Base-by-base conservation (phyloP, 2,888 invertebrate species). In the Rotaria sp. region DNA sequence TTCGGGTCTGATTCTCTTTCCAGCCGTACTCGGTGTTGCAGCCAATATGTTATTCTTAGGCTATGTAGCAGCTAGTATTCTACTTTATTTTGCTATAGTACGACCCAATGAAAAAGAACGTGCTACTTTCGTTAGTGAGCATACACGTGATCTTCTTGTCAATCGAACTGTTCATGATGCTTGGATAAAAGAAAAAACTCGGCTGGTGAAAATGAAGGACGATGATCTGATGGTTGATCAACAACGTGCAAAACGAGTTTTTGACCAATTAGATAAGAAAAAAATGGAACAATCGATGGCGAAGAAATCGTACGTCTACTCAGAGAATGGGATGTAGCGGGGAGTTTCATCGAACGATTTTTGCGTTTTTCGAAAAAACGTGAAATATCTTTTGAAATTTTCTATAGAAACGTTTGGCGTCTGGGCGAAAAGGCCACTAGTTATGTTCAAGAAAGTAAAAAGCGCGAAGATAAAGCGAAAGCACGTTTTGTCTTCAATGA, bases 401-500 rank as follows among this genome's bases (percentile, higher is more conserved):
- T 84, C 45, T 86, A 30, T 59, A 84, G 45, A 67, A 48, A 41
- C 59, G 67, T 48, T 59, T 52, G 30, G 86, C 59, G 41, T 67
- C 67, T 84, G 13, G 86, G 86, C 30, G 84, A 84, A 24, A 74
- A 67, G 21, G 59, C 84, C 7, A 84, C 84, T 48, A 45, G 48
- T n/a, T 59, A 45, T 30, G 59, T 45, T 35, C 26, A 89, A 48
- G 87, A 88, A 15, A 87, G 88, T 26, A 87, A 89, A 24, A 87
- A 89, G 1, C 2, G 21, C 7, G 55, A 26, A 55, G 26, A 8
- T 21, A 26, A 4, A 55, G 55, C 55, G 26, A 55, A 26, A 55
- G 55, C 55, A 55, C 55, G 26, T 26, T 55, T 55, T 55, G 95
- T 96, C 93, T 96, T 95, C 92, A 95, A 95, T 92, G 95, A 95